Conservation (phyloP, 2,888 invertebrate genomes). For the Malacosoma neustria region DNA sequence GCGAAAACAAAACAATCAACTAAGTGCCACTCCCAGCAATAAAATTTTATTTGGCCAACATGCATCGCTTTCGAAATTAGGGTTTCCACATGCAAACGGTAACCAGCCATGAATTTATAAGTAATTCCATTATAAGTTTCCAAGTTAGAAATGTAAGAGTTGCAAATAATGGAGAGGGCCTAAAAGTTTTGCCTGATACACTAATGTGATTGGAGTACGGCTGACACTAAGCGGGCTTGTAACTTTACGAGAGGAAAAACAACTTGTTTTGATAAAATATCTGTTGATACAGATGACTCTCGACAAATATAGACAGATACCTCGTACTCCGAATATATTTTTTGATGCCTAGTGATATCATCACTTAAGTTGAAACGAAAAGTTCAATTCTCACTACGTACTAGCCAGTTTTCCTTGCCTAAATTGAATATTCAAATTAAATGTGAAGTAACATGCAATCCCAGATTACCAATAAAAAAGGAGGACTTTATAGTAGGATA, state of each 20-base stretch:
- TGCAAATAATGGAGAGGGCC: slow-evolving; percentile 43
- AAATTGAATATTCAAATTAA: too few relatives aligned
- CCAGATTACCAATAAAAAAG: too few relatives aligned
- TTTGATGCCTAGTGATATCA: too few relatives aligned
- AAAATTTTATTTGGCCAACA: slow-evolving; percentile 21
- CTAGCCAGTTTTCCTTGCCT: too few relatives aligned
- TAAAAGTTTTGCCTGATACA: slow-evolving; percentile 43
- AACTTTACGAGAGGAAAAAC: slow-evolving; percentile 52
- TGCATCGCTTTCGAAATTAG: slow-evolving; percentile 30
- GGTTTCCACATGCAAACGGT: slow-evolving; percentile 30
- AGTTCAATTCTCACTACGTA: too few relatives aligned
- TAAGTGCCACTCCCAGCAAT: slow-evolving; percentile 5
- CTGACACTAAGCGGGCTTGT: slow-evolving; percentile 38
- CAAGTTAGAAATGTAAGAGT: slow-evolving; percentile 42
- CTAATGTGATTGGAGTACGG: slow-evolving; percentile 50
- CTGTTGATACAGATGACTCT: slow-evolving; percentile 5
- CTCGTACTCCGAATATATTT: too few relatives aligned
- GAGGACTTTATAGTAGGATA: too few relatives aligned
- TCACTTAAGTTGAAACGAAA: too few relatives aligned
- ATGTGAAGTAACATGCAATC: too few relatives aligned
- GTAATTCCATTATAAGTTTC: slow-evolving; percentile 64
- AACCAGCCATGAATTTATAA: slow-evolving; percentile 50
- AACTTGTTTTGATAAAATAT: slow-evolving; percentile 19
- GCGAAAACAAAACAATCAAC: slow-evolving; percentile 2
- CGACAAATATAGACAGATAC: too few relatives aligned